phyloP scores from a whole-genome alignment of 2,888 invertebrate genomes.

The Sepiola atlantica region DNA sequence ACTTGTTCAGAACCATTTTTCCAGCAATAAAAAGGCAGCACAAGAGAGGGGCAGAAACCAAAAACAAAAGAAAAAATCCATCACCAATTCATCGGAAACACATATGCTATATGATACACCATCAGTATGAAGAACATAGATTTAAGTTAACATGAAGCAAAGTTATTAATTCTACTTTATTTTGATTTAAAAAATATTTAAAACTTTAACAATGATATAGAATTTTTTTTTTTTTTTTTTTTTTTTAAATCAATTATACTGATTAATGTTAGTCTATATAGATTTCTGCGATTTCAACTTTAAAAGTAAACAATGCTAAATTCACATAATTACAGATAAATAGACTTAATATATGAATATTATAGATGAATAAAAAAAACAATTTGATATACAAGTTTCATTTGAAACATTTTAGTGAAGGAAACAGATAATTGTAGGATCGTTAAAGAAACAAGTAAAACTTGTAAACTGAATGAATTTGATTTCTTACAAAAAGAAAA shows the following conservation, averaged over 20 bases:
- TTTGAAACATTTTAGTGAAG: neutral
- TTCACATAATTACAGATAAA: neutral
- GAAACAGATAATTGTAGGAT: neutral
- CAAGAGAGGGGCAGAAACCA: neutral
- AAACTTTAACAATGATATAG: neutral
- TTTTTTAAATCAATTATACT: neutral
- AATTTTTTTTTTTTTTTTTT: no score
- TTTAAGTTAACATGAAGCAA: neutral
- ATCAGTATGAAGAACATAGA: neutral
- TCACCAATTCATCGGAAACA: neutral
- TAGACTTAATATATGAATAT: neutral
- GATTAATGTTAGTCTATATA: neutral
- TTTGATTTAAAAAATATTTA: neutral
- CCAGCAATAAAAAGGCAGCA: neutral
- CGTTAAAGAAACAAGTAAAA: neutral
- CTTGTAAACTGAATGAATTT: neutral
- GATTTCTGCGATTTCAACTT: neutral
- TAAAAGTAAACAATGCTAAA: neutral
- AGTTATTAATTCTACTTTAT: neutral
- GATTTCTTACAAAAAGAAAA: neutral
- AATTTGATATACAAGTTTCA: neutral
- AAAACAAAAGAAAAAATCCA: conserved; percentile 2
- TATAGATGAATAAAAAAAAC: neutral
- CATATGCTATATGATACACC: neutral
- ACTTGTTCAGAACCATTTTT: neutral